Percentiles rank a stretch among this genome's conserved stretches.
Evolutionary conservation across 2,888 invertebrate species (phyloP).

Genomic region (Dryomyza anilis): DNA sequence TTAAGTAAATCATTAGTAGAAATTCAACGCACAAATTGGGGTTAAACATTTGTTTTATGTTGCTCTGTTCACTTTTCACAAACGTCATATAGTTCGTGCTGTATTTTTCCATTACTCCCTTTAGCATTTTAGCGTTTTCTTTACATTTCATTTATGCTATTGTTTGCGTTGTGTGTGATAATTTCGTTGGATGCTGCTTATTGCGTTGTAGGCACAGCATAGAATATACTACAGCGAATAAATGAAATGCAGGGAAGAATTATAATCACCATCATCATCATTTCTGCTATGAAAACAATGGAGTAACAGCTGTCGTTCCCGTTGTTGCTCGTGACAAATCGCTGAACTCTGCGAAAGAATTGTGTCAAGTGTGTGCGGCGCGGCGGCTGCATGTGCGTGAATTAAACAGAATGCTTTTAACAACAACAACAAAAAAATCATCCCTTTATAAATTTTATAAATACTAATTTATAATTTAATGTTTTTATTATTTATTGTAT

Average conservation of each 20-base stretch:
- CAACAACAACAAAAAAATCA: not conserved
- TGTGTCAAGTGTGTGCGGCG: slow-evolving; percentile 25
- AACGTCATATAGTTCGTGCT: too few species aligned
- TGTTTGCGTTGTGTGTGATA: slow-evolving; percentile 3
- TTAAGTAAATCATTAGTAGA: slow-evolving; percentile 21
- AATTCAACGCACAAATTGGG: slow-evolving; percentile 52
- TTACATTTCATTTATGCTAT: slow-evolving; percentile 11
- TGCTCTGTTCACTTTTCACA: too few species aligned
- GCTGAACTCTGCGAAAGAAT: too few species aligned
- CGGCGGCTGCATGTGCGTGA: too few species aligned
- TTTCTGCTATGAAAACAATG: slow-evolving; percentile 10
- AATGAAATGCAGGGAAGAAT: not conserved
- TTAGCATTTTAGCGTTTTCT: not conserved
- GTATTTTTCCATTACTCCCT: too few species aligned
- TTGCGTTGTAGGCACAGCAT: not conserved
- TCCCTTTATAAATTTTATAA: not conserved
- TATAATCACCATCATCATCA: not conserved
- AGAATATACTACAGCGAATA: too few species aligned
- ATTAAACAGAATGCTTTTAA: too few species aligned
- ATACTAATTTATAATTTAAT: too few species aligned
- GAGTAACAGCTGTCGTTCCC: slow-evolving; percentile 10
- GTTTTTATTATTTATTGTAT: too few species aligned
- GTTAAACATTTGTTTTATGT: slow-evolving; percentile 41
- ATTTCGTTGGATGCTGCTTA: slow-evolving; percentile 7
- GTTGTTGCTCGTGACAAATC: slow-evolving; percentile 49